Conservation (phyloP, 2,797 vertebrate genomes). For the Aphelocoma californica region DNA sequence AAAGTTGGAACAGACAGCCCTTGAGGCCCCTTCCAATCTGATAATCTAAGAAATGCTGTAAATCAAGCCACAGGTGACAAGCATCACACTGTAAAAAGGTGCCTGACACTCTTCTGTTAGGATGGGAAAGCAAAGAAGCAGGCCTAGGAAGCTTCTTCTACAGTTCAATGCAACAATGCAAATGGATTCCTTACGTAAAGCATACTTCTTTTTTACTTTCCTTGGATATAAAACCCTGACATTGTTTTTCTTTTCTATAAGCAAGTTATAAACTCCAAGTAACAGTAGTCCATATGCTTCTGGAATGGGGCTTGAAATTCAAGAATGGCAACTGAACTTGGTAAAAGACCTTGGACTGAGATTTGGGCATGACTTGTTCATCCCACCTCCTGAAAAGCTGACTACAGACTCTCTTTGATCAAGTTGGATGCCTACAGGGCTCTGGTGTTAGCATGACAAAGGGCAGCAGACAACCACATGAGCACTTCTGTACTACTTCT, state of each 20-base stretch:
- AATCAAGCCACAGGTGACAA: neutral
- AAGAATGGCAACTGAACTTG: neutral
- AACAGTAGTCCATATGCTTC: neutral
- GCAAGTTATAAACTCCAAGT: neutral
- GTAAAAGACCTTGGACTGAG: neutral
- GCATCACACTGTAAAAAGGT: neutral
- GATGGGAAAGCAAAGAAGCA: neutral
- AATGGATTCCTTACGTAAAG: neutral
- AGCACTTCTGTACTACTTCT: neutral
- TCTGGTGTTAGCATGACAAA: accelerated
- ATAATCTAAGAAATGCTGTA: neutral
- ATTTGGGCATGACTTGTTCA: neutral
- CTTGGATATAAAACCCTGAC: neutral
- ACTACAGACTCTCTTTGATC: neutral
- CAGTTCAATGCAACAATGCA: neutral
- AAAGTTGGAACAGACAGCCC: neutral
- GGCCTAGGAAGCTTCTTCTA: neutral
- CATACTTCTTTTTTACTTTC: neutral
- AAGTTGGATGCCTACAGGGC: neutral
- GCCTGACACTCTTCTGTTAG: neutral
- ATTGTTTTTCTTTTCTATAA: neutral
- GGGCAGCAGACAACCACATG: neutral
- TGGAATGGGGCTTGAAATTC: neutral
- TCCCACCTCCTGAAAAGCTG: neutral
- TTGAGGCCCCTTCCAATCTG: neutral